Percentiles rank a stretch among this genome's conserved stretches.
These are phyloP conservation scores for Drosophila micromelanica DNA, from an alignment of 1,140 invertebrate species.

Conservation along the genomic window DNA sequence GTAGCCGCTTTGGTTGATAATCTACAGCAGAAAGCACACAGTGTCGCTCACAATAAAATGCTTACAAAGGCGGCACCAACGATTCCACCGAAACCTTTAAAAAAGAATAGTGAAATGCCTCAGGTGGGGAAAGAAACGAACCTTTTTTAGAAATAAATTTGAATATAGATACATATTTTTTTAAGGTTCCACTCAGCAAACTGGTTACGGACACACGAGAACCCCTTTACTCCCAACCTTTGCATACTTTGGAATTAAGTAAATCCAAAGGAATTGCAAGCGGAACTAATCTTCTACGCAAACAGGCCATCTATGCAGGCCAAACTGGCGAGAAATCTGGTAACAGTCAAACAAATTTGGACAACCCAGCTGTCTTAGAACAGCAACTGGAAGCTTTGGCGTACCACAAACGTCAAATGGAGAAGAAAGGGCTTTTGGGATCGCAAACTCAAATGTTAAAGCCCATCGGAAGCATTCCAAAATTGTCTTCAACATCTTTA, in stretches of 20 bases:
- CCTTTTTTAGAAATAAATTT: not conserved
- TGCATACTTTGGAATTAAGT: slow-evolving; percentile 51
- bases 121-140: slow-evolving; percentile 35
- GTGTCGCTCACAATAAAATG: not conserved
- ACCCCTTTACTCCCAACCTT: slow-evolving; percentile 84
- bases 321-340: slow-evolving; percentile 25
- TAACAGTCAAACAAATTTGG: slow-evolving; percentile 60
- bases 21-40: slow-evolving; percentile 37
- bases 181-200: slow-evolving; percentile 70
- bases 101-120: slow-evolving; percentile 46
- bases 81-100: slow-evolving; percentile 57
- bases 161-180: not conserved
- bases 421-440: slow-evolving; percentile 68
- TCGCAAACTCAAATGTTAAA: slow-evolving; percentile 10
- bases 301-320: slow-evolving; percentile 16
- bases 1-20: slow-evolving; percentile 55
- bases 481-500: slow-evolving; percentile 46
- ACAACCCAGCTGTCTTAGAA: slow-evolving; percentile 75
- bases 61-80: slow-evolving; percentile 31
- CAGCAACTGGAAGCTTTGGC: slow-evolving; percentile 79
- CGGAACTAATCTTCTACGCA: slow-evolving; percentile 30
- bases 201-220: slow-evolving; percentile 82
- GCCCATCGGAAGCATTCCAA: slow-evolving; percentile 20
- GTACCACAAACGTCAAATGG: slow-evolving; percentile 80
- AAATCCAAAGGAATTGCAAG: slow-evolving; percentile 5